Evolutionary conservation across 2,888 invertebrate species (phyloP), one percentile per base, ranked within the genome.

Genomic region (Ryuthela nishihirai): DNA sequence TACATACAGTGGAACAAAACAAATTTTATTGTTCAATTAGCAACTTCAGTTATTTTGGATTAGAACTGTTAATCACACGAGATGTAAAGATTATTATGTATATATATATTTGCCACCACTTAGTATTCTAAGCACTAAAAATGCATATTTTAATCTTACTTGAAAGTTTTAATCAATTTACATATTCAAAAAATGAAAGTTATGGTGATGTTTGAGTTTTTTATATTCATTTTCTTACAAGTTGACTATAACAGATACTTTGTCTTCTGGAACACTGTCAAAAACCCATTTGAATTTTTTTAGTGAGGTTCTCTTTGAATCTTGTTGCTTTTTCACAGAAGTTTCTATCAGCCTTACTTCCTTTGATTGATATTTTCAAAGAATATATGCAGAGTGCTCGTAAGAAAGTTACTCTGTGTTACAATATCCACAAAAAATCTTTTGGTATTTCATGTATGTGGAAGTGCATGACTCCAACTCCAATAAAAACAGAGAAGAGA

Each of bases 401-500:
- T 93, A 3, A 98, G 84, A 65, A 97, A 86, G 77, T 98, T 98
- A 69, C 88, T 86, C 64, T 83, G 84, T 64, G 87, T 83, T 0
- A 93, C 88, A 69, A 93, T 93, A 71, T 97, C 95, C 3, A 78
- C 75, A 69, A 40, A 81, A 81, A 87, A 67, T 97, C 97, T 70
- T 89, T 87, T 0, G 95, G 94, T 69, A 94, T 85, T 74, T 93
- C 88, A 12, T 84, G 82, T 42, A 80, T 67, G 66, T 79, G 78
- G 69, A 75, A 78, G 70, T 78, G 88, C 24, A 98, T n/a, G n/a
- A n/a, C n/a, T n/a, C n/a, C 73, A 1, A 85, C 80, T 65, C 83
- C 80, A 18, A 93, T 80, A 71, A 95, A 88, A 66, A 85, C 82
- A 68, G 83, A 80, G 74, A 84, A 97, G 2, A 93, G 74, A 25